Evolutionary conservation across 2,113 vertebrate species (phyloP), one percentile per base, ranked within the genome.

Genomic region (Panthera leo): DNA sequence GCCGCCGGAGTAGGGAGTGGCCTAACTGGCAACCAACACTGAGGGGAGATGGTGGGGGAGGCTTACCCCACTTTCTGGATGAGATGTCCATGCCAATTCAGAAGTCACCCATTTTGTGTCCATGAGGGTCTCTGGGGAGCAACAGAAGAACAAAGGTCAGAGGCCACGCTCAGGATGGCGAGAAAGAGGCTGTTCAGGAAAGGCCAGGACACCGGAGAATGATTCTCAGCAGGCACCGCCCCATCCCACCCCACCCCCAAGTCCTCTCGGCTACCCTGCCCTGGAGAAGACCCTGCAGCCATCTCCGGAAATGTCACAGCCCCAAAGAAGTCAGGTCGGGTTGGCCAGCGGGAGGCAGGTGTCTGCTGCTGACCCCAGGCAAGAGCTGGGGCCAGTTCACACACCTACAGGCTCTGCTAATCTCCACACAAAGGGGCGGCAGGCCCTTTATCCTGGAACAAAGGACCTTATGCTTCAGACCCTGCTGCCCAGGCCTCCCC

Each of bases 71-170:
- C 99, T 99, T 97, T 99, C 99, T 2, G 99, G 99, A 98, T 99
- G 99, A 95, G 99, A 98, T 34, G 99, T 99, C 99, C 99, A 99
- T 0, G 99, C 99, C 98, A 99, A 98, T 98, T 99, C 99, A 53
- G 99, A 99, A 0, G 99, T 99, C 97, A 99, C 99, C 99, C 99
- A 99, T 98, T 99, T 99, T 1, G 99, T 99, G 99, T 99, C 99
- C 99, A 99, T 99, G 98, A 99, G 98, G 31, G 99, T 99, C 98
- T 99, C 99, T 99, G 98, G 92, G 42, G 18, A 89, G 97, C 9
- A 98, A 92, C 5, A 94, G 85, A 65, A 98, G 97, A 89, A 94
- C 36, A 96, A 91, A 92, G 85, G 76, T 97, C 97, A 98, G 96
- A 95, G 85, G 82, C 86, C 94, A 93, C 91, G 96, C 92, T 98